Evolutionary conservation across 1,140 invertebrate species (phyloP).

Genomic region (Drosophila sucinea): DNA sequence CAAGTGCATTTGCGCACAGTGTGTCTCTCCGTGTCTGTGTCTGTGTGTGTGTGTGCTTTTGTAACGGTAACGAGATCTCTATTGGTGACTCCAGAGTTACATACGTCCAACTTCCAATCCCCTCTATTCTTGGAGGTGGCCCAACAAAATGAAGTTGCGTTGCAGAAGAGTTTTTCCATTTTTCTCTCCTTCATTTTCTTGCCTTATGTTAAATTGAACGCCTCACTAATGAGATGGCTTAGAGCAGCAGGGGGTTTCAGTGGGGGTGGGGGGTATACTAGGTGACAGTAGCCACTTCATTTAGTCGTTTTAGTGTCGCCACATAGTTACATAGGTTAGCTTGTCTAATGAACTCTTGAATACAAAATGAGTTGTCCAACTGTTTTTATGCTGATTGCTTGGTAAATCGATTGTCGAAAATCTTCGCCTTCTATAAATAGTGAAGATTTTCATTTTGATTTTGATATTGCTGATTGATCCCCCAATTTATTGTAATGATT

Average conservation of each 20-base stretch:
- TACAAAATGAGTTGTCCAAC: constrained; percentile 7
- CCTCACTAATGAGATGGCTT: constrained; percentile 13
- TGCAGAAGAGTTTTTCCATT: background rate
- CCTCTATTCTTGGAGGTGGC: background rate
- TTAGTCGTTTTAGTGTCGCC: constrained; percentile 12
- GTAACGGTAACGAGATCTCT: constrained; percentile 54
- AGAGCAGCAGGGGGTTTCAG: background rate
- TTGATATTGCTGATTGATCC: background rate
- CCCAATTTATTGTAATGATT: background rate
- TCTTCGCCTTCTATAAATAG: too few relatives aligned
- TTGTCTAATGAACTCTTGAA: constrained; percentile 15
- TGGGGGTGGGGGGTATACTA: background rate
- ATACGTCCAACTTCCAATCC: background rate
- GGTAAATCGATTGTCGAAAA: background rate
- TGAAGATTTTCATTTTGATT: background rate
- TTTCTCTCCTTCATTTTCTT: background rate
- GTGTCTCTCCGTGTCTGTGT: background rate
- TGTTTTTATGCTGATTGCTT: constrained; percentile 3
- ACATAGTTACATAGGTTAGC: background rate
- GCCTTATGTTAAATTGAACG: constrained; percentile 13
- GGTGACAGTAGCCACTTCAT: constrained; percentile 3
- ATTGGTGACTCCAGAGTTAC: constrained; percentile 27
- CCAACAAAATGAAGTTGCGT: constrained; percentile 9
- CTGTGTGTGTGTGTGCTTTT: constrained; percentile 19
- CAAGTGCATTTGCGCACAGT: constrained; percentile 47